Evolutionary conservation across 2,888 invertebrate genomes (phyloP).

Genomic region (Melikaiella ostensackeni): DNA sequence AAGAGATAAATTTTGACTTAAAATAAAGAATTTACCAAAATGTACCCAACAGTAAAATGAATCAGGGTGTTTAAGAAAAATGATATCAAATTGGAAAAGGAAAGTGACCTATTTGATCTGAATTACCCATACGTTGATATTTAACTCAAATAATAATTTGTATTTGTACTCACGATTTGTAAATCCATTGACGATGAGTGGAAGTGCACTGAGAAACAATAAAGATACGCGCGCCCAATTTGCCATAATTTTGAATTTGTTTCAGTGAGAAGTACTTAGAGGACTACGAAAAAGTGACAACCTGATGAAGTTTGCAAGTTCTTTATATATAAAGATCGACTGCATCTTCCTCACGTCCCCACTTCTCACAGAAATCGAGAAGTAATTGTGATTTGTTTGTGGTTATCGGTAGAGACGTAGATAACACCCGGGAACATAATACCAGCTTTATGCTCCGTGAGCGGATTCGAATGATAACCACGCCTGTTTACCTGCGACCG

Average conservation of each 20-base stretch:
- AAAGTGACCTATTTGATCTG: too few species aligned
- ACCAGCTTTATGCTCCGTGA: not conserved
- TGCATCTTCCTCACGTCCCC: conserved; percentile 46
- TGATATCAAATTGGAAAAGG: too few species aligned
- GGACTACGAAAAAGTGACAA: conserved; percentile 67
- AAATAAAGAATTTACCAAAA: too few species aligned
- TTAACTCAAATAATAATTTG: not conserved
- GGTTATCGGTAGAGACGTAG: conserved; percentile 33
- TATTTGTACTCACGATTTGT: conserved; percentile 67
- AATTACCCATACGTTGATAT: too few species aligned
- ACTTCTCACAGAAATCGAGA: conserved; percentile 12
- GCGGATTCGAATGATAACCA: conserved; percentile 12
- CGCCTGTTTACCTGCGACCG: conserved; percentile 28
- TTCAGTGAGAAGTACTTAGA: conserved; percentile 58
- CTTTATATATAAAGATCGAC: conserved; percentile 66
- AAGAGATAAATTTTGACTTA: too few species aligned
- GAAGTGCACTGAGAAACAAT: conserved; percentile 46
- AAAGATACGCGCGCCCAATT: conserved; percentile 47
- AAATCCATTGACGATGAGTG: conserved; percentile 55
- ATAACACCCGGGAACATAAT: conserved; percentile 29
- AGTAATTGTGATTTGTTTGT: conserved; percentile 31
- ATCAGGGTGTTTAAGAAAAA: too few species aligned
- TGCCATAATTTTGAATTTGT: conserved; percentile 43
- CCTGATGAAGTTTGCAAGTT: conserved; percentile 59
- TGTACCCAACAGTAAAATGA: too few species aligned